These are phyloP conservation scores for Eidolon helvum DNA, from an alignment of 2,113 vertebrate species.

Conservation along the genomic window DNA sequence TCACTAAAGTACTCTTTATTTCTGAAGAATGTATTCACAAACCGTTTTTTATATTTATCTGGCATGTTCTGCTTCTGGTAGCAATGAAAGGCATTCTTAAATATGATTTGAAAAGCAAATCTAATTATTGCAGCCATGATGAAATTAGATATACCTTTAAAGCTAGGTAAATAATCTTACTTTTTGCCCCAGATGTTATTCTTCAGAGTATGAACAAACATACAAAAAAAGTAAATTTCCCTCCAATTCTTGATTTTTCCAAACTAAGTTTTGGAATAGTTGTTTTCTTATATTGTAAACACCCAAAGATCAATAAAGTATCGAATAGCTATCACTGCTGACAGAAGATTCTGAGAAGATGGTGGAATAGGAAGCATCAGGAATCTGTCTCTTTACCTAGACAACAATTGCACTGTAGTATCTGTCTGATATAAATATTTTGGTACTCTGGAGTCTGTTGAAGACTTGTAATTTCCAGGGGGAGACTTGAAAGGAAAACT, in stretches of 20 bases:
- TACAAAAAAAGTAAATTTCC: neutral
- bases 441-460: neutral
- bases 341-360: neutral
- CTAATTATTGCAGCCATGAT: neutral
- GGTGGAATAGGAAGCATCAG: neutral
- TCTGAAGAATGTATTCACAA: conserved; percentile 34
- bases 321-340: neutral
- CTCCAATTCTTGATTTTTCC: conserved; percentile 9
- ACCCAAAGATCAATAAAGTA: neutral
- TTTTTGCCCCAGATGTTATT: neutral
- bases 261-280: conserved; percentile 14
- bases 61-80: neutral
- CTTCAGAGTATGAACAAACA: conserved; percentile 5
- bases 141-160: conserved; percentile 29
- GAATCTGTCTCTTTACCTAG: neutral
- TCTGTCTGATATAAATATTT: neutral
- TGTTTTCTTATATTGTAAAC: conserved; percentile 11
- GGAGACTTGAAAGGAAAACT: neutral
- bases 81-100: conserved; percentile 29
- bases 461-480: neutral
- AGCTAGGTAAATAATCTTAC: conserved; percentile 23
- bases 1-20: conserved; percentile 28
- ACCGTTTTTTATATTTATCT: conserved; percentile 29
- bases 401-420: neutral
- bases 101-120: conserved; percentile 45